phyloP scores from a whole-genome alignment of 2,888 invertebrate species.

The Allacma fusca region DNA sequence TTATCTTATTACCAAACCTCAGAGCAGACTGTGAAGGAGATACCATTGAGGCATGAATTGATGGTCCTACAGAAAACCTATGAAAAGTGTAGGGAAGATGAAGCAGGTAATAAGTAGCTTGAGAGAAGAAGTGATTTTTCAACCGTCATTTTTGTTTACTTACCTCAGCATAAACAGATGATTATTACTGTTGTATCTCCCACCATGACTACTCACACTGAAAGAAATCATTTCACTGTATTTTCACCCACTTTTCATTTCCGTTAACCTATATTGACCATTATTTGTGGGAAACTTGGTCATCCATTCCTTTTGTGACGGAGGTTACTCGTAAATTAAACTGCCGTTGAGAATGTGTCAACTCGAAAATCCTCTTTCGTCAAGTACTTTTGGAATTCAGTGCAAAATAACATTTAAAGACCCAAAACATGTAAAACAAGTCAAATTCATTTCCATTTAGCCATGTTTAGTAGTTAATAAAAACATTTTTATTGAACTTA shows the following conservation, averaged over 20 bases:
- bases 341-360: neutral
- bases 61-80: too few species aligned
- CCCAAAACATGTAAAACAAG: constrained; percentile 1
- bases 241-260: constrained; percentile 32
- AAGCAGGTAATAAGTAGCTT: neutral
- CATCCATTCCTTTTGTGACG: neutral
- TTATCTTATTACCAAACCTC: constrained; percentile 34
- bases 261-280: constrained; percentile 38
- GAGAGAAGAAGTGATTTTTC: neutral
- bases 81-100: too few species aligned
- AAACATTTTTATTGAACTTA: neutral
- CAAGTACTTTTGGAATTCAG: constrained; percentile 8
- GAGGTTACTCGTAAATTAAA: neutral
- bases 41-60: too few species aligned
- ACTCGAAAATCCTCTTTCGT: neutral
- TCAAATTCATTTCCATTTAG: constrained; percentile 16
- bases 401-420: neutral
- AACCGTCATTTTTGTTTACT: neutral
- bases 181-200: too few species aligned
- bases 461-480: neutral
- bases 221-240: neutral
- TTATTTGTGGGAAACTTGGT: neutral
- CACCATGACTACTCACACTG: neutral
- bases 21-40: neutral
- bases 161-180: too few species aligned